phyloP scores from a whole-genome alignment of 2,888 invertebrate genomes.

The Polydrusus tereticollis region DNA sequence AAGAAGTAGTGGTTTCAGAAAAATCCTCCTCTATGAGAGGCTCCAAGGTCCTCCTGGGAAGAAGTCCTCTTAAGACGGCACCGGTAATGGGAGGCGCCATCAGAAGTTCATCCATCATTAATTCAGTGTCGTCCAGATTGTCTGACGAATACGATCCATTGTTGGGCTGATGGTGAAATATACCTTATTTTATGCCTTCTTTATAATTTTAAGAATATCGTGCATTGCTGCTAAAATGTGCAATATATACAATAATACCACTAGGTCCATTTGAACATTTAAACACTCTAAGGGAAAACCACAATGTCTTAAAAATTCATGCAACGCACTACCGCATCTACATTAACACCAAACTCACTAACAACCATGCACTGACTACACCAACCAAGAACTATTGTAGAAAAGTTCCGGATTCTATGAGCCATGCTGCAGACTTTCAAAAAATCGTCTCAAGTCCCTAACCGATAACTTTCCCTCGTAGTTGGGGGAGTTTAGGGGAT shows the following conservation, averaged over 20 bases:
- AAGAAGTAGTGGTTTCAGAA: constrained; percentile 74
- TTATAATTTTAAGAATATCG: no score
- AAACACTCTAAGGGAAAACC: no score
- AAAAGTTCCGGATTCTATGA: no score
- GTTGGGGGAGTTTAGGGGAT: constrained; percentile 68
- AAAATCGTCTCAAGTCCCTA: constrained; percentile 48
- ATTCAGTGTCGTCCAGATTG: constrained; percentile 82
- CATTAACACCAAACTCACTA: no score
- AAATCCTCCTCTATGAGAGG: constrained; percentile 87
- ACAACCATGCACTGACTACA: no score
- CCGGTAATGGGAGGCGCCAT: constrained; percentile 85
- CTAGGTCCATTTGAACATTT: no score
- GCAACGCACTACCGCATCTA: no score
- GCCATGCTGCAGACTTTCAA: constrained; percentile 17
- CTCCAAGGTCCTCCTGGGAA: constrained; percentile 83
- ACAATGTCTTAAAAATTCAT: no score
- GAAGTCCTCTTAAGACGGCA: constrained; percentile 76
- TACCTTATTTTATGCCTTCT: no score
- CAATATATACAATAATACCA: no score
- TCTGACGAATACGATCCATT: constrained; percentile 71
- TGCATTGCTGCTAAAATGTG: no score
- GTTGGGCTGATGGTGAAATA: constrained; percentile 56
- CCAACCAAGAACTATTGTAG: no score
- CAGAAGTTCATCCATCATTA: constrained; percentile 85
- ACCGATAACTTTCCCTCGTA: constrained; percentile 71